phyloP scores from a whole-genome alignment of 2,797 vertebrate genomes.

The Melanotaenia boesemani region DNA sequence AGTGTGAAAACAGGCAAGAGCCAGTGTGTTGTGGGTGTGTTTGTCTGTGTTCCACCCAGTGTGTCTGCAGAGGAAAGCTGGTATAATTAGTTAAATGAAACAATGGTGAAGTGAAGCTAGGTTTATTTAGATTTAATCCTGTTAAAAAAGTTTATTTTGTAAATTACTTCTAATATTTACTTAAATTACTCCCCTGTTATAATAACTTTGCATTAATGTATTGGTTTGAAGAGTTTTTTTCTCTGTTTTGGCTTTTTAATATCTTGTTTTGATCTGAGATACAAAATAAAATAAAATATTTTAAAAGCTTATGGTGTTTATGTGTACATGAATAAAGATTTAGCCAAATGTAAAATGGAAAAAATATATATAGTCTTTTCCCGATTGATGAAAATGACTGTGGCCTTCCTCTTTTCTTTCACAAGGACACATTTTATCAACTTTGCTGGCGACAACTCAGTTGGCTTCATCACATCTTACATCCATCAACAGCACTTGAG shows the following conservation, averaged over 20 bases:
- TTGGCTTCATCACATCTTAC: slow-evolving; percentile 13
- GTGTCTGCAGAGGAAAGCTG: slow-evolving; percentile 41
- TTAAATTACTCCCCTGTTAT: neutral
- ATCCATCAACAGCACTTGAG: slow-evolving; percentile 29
- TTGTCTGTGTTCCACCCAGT: slow-evolving; percentile 46
- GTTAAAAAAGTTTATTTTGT: neutral
- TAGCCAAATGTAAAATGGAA: neutral
- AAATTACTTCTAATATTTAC: neutral
- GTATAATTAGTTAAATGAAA: slow-evolving; percentile 53
- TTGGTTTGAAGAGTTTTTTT: neutral
- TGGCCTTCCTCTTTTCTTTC: slow-evolving; percentile 5
- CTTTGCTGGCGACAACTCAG: slow-evolving; percentile 9
- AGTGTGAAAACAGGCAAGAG: slow-evolving; percentile 69
- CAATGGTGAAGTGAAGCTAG: slow-evolving; percentile 23
- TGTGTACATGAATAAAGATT: neutral
- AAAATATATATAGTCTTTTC: neutral
- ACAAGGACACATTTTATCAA: slow-evolving; percentile 13
- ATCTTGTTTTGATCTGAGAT: slow-evolving; percentile 1
- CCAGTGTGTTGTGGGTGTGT: slow-evolving; percentile 50
- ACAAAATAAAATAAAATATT: neutral
- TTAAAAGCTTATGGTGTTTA: neutral
- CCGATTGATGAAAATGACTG: neutral
- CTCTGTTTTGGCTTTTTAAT: neutral
- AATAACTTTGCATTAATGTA: neutral
- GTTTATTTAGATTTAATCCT: slow-evolving; percentile 23